Evolutionary conservation across 1,140 invertebrate genomes (phyloP).

Genomic region (Druon quercuslanigerum): DNA sequence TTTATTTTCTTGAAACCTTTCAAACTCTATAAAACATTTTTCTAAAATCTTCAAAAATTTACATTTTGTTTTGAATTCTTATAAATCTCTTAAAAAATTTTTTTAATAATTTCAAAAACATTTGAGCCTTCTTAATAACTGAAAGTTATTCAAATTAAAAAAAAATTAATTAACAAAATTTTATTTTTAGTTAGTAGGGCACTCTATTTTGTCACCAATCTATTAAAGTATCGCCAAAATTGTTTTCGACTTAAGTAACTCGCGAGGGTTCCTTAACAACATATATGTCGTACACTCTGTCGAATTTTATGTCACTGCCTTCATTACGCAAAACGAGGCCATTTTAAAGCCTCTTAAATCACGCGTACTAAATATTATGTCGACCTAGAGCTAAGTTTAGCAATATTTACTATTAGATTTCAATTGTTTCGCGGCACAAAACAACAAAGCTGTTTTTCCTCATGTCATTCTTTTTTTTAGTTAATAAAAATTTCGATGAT

Average conservation of each 20-base stretch:
- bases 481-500: no score
- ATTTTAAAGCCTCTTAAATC: conserved; percentile 24
- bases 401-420: not conserved
- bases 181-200: not conserved
- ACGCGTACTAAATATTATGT: not conserved
- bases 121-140: no score
- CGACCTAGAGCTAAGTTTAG: conserved; percentile 8
- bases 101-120: no score
- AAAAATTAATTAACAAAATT: no score
- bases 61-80: no score
- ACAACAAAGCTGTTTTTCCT: no score
- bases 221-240: conserved; percentile 14
- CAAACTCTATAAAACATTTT: no score
- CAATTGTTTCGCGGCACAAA: not conserved
- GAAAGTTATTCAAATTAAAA: no score
- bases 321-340: conserved; percentile 18
- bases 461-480: no score
- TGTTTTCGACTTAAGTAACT: not conserved
- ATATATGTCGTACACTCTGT: not conserved
- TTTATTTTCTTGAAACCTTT: no score
- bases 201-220: conserved; percentile 7
- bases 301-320: conserved; percentile 28
- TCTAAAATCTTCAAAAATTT: no score
- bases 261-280: conserved; percentile 10
- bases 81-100: no score